Conservation (phyloP, 2,888 invertebrate genomes). For the Aphelenchoides bicaudatus region DNA sequence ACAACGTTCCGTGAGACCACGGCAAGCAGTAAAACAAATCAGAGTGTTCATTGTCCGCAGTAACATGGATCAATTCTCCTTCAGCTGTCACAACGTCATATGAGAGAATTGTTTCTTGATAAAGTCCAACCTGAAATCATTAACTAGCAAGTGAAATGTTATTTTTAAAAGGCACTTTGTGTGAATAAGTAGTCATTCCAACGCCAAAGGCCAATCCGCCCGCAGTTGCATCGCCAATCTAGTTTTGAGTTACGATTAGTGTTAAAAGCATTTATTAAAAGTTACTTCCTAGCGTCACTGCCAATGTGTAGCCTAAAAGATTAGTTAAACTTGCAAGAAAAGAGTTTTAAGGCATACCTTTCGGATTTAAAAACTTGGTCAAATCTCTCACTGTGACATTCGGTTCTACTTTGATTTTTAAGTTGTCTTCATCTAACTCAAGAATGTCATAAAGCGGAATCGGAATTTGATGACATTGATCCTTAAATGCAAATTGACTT, state of each 20-base stretch:
- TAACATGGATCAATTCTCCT: conserved; percentile 64
- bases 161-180: conserved; percentile 63
- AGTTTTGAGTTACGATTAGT: no score
- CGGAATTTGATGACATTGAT: conserved; percentile 68
- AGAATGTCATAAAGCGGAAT: conserved; percentile 70
- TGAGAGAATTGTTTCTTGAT: conserved; percentile 70
- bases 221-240: conserved; percentile 71
- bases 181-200: conserved; percentile 74
- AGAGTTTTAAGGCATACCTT: no score
- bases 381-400: conserved; percentile 71
- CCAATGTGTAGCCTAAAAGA: conserved; percentile 71
- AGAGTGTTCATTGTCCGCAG: conserved; percentile 65
- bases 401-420: conserved; percentile 70
- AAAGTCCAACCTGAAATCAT: conserved; percentile 66
- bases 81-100: conserved; percentile 71
- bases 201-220: conserved; percentile 72
- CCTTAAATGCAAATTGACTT: conserved; percentile 39
- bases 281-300: conserved; percentile 71
- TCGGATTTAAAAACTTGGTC: conserved; percentile 67
- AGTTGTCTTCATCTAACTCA: conserved; percentile 66
- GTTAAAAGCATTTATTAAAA: no score
- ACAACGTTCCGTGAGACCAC: conserved; percentile 68
- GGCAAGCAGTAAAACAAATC: conserved; percentile 69
- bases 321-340: no score
- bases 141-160: not conserved